Evolutionary conservation across 2,113 vertebrate genomes (phyloP).

Genomic region (Cryptotis parvus): DNA sequence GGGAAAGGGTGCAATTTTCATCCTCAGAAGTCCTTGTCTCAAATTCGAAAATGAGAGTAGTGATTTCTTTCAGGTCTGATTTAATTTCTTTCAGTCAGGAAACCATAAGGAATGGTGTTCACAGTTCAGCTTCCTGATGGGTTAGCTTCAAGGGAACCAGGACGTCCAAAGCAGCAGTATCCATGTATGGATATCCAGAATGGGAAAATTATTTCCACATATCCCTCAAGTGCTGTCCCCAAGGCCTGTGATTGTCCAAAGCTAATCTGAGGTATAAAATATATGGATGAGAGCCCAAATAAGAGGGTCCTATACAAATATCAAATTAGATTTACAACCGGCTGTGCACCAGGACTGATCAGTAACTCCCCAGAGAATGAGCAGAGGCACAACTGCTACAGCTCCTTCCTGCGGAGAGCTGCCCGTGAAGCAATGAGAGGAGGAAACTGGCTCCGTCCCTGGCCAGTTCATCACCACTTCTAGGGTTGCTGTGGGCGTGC

Average conservation of each 20-base stretch:
- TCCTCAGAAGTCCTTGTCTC: background rate
- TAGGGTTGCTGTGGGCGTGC: too few relatives aligned
- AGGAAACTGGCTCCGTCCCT: too few relatives aligned
- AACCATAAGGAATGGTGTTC: background rate
- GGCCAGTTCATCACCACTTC: too few relatives aligned
- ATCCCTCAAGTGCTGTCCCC: background rate
- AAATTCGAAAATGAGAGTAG: background rate
- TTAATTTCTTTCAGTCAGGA: background rate
- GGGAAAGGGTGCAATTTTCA: background rate
- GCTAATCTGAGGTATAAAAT: background rate
- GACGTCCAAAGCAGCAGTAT: background rate
- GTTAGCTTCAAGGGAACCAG: background rate
- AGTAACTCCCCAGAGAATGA: too few relatives aligned
- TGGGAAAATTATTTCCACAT: background rate
- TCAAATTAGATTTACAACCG: too few relatives aligned
- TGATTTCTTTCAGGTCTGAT: conserved; percentile 1
- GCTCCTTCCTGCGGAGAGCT: too few relatives aligned
- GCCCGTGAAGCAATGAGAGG: too few relatives aligned
- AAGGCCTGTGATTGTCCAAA: accelerated
- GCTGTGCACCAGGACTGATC: too few relatives aligned
- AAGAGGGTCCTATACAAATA: background rate
- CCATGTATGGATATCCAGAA: background rate
- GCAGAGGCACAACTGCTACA: too few relatives aligned
- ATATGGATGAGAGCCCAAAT: background rate
- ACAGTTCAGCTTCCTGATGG: conserved; percentile 30